Percentiles rank a stretch among this genome's conserved stretches.
phyloP scores from a whole-genome alignment of 2,888 invertebrate species.

The Digitonthophagus gazella region DNA sequence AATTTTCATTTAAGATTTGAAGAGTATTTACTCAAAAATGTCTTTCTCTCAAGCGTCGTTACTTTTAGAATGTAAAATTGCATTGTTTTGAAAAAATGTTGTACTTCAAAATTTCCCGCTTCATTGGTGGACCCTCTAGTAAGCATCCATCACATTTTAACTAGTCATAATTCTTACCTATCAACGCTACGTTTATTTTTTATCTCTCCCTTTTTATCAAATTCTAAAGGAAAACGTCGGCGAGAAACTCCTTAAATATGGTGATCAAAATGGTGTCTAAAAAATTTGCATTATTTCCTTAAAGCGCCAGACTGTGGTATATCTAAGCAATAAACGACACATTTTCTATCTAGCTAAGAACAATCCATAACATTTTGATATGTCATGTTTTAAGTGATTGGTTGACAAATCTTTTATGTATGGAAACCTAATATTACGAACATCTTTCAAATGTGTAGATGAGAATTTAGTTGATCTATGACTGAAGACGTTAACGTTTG shows the following conservation, averaged over 20 bases:
- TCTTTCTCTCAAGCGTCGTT: too few relatives aligned
- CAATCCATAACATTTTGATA: constrained; percentile 32
- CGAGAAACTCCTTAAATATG: not conserved
- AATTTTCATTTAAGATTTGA: too few relatives aligned
- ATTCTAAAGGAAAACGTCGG: not conserved
- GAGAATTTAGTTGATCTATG: constrained; percentile 39
- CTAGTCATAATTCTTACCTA: too few relatives aligned
- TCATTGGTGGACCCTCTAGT: too few relatives aligned
- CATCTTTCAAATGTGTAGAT: constrained; percentile 35
- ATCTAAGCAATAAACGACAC: constrained; percentile 49
- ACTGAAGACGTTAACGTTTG: constrained; percentile 36
- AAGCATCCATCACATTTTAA: too few relatives aligned
- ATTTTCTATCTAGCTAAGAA: constrained; percentile 37
- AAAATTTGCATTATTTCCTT: constrained; percentile 19
- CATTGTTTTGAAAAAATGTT: too few relatives aligned
- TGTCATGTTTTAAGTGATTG: constrained; percentile 37
- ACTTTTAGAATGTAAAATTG: too few relatives aligned
- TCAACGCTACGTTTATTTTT: too few relatives aligned
- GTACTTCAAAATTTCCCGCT: too few relatives aligned
- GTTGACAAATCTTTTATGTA: constrained; percentile 44
- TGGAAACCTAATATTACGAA: constrained; percentile 26
- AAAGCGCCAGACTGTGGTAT: constrained; percentile 43
- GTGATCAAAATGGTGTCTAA: not conserved
- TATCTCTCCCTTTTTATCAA: too few relatives aligned
- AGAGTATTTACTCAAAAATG: too few relatives aligned